Evolutionary conservation across 2,797 vertebrate species (phyloP).

Genomic region (Chiroxiphia lanceolata): DNA sequence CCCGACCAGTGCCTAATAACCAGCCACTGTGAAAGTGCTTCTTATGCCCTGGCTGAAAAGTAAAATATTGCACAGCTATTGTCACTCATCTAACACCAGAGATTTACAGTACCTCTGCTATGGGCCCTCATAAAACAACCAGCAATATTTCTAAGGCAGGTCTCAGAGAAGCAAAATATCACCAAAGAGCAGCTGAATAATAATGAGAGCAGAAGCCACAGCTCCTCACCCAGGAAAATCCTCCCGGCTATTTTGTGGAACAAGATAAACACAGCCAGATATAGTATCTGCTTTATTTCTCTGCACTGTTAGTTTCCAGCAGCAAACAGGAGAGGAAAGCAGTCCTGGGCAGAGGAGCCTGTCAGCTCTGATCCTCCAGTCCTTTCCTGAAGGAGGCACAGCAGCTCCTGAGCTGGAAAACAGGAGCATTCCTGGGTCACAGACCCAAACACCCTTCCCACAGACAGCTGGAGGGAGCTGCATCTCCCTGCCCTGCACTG

Average conservation of each 20-base stretch:
- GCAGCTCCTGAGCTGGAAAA: neutral
- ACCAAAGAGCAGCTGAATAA: constrained; percentile 14
- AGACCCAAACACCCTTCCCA: neutral
- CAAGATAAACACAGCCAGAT: neutral
- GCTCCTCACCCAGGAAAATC: neutral
- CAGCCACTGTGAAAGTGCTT: neutral
- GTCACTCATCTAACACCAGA: neutral
- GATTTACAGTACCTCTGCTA: neutral
- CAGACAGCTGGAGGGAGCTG: neutral
- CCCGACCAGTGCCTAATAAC: neutral
- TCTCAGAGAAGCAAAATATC: constrained; percentile 6
- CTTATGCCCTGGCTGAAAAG: neutral
- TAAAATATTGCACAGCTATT: neutral
- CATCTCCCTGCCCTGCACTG: neutral
- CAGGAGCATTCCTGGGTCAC: neutral
- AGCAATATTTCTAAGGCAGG: neutral
- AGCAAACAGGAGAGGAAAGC: neutral
- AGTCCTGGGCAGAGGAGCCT: neutral
- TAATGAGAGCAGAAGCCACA: neutral
- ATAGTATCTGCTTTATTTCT: neutral
- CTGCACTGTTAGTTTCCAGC: neutral
- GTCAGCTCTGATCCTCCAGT: neutral
- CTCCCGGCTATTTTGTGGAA: neutral
- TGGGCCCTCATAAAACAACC: neutral
- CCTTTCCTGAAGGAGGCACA: neutral